Conservation (phyloP, 2,888 invertebrate species). For the Lasioglossum calceatum region DNA sequence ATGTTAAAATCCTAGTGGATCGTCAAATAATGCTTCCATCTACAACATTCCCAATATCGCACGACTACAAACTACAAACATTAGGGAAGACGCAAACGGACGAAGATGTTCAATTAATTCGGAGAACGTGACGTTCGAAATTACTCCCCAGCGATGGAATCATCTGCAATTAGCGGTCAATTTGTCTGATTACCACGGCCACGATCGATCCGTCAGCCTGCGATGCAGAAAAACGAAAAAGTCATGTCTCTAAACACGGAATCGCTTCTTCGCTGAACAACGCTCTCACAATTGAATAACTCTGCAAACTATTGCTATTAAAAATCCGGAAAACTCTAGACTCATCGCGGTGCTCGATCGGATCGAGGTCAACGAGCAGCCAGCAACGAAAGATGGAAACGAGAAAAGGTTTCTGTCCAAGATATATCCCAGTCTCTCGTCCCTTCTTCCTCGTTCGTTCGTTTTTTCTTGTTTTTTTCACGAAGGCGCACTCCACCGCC, state of each 20-base stretch:
- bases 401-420: neutral
- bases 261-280: neutral
- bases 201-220: slow-evolving; percentile 34
- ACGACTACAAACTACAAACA: neutral
- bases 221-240: slow-evolving; percentile 20
- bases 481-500: slow-evolving; percentile 51
- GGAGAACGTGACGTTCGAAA: slow-evolving; percentile 10
- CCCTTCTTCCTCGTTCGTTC: slow-evolving; percentile 30
- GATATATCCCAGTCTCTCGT: slow-evolving; percentile 18
- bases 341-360: neutral
- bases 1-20: too few relatives aligned
- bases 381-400: slow-evolving; percentile 44
- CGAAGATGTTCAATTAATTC: neutral
- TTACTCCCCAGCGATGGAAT: slow-evolving; percentile 56
- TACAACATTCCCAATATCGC: neutral
- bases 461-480: slow-evolving; percentile 19
- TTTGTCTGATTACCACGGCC: slow-evolving; percentile 16
- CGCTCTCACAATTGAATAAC: neutral
- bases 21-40: too few relatives aligned
- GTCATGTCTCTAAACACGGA: slow-evolving; percentile 15
- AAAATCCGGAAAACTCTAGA: too few relatives aligned
- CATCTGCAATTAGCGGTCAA: slow-evolving; percentile 52
- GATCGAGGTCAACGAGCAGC: slow-evolving; percentile 55
- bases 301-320: too few relatives aligned
- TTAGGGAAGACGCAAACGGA: neutral